Percentiles rank a stretch among this genome's conserved stretches.
Conservation (phyloP, 2,888 invertebrate species). For the Melanargia galathea region DNA sequence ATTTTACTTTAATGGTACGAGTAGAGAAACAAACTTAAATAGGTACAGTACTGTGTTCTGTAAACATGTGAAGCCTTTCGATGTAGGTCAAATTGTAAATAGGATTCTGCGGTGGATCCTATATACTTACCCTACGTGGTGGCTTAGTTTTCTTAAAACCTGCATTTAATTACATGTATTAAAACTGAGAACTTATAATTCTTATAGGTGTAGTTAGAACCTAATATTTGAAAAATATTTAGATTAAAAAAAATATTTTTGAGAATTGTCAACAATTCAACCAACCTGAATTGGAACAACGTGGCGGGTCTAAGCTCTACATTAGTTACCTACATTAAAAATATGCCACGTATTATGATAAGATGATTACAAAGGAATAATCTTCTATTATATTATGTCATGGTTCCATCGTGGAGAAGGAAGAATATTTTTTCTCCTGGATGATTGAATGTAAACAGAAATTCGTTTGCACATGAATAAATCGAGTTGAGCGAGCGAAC, state of each 20-base stretch:
- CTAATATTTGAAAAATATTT: too few species aligned
- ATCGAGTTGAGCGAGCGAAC: slow-evolving; percentile 3
- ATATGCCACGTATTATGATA: too few species aligned
- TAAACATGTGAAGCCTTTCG: not conserved
- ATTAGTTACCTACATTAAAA: too few species aligned
- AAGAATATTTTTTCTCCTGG: slow-evolving; percentile 12
- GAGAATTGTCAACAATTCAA: too few species aligned
- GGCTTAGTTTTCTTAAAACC: too few species aligned
- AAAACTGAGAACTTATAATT: too few species aligned
- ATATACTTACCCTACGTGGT: too few species aligned
- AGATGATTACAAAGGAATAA: not conserved
- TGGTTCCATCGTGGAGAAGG: not conserved
- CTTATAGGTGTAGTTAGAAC: too few species aligned
- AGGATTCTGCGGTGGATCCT: not conserved
- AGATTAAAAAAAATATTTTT: too few species aligned
- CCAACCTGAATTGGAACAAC: too few species aligned
- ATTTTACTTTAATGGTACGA: not conserved
- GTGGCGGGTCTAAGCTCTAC: too few species aligned
- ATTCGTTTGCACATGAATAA: slow-evolving; percentile 17
- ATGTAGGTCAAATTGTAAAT: slow-evolving; percentile 1
- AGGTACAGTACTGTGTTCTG: not conserved
- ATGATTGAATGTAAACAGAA: slow-evolving; percentile 17
- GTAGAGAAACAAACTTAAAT: not conserved
- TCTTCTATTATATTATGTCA: not conserved
- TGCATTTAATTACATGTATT: too few species aligned